Percentiles rank a stretch among this genome's conserved stretches.
phyloP scores from a whole-genome alignment of 2,797 vertebrate genomes.

The Falco biarmicus region DNA sequence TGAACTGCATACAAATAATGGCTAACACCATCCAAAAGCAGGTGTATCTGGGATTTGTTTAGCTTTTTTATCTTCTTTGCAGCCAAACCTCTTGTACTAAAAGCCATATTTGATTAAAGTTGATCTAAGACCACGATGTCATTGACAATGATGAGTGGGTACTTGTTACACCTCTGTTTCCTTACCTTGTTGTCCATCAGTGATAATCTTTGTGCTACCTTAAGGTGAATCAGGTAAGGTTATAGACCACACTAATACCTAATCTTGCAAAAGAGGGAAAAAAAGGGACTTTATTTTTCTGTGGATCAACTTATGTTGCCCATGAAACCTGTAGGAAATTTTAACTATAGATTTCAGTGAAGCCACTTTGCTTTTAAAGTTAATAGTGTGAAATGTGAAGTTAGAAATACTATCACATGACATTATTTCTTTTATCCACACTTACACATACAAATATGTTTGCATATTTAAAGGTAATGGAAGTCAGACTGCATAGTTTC shows the following conservation, averaged over 20 bases:
- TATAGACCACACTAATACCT: not conserved
- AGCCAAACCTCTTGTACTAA: not conserved
- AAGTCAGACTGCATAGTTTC: not conserved
- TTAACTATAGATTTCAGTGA: not conserved
- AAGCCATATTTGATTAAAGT: not conserved
- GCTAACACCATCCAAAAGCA: not conserved
- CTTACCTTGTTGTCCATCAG: not conserved
- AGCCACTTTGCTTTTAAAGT: not conserved
- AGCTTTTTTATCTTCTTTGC: not conserved
- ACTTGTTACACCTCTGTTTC: not conserved
- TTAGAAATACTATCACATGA: not conserved
- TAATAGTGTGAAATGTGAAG: not conserved
- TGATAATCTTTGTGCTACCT: not conserved
- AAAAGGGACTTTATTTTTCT: not conserved
- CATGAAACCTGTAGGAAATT: not conserved
- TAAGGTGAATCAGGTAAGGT: not conserved
- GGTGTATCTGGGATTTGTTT: not conserved
- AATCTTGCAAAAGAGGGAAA: not conserved
- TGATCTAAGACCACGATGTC: not conserved
- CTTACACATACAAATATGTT: not conserved
- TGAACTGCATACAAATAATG: not conserved
- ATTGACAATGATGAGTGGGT: accelerated
- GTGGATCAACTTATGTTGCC: not conserved
- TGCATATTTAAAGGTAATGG: not conserved
- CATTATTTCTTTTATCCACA: not conserved